A percentile compares a stretch with the other conserved stretches of the same genome.
Evolutionary conservation across 1,140 invertebrate species (phyloP).

Genomic region (Temnothorax nylanderi): DNA sequence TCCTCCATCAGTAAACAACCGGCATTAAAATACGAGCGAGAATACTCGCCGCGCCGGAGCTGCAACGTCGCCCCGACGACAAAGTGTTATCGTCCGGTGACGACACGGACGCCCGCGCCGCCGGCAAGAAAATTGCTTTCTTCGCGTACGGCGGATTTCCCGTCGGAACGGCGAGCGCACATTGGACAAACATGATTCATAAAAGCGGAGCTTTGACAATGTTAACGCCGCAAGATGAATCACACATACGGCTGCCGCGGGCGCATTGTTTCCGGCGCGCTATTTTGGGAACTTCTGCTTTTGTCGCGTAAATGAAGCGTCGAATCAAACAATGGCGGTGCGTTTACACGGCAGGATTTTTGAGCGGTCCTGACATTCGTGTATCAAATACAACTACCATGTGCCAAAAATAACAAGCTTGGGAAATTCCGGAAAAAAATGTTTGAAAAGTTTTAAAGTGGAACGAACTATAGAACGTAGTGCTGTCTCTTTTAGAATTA

Average conservation of each 20-base stretch:
- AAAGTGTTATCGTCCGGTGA: constrained; percentile 18
- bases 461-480: no score
- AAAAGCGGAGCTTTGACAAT: constrained; percentile 21
- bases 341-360: neutral
- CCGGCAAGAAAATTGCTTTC: constrained; percentile 42
- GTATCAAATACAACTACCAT: neutral
- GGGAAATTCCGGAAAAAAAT: neutral
- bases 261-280: constrained; percentile 14
- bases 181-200: constrained; percentile 27
- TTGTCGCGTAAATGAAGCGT: constrained; percentile 20
- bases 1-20: neutral
- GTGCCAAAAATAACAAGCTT: neutral
- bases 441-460: neutral
- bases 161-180: neutral
- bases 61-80: neutral
- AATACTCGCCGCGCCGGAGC: neutral
- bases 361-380: no score
- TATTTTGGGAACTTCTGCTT: constrained; percentile 12
- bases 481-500: neutral
- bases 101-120: neutral
- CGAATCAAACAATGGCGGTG: neutral
- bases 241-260: neutral
- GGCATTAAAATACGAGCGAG: constrained; percentile 10
- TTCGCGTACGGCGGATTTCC: neutral
- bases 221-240: neutral